Conservation (phyloP, 2,113 vertebrate genomes). For the Bungarus multicinctus region DNA sequence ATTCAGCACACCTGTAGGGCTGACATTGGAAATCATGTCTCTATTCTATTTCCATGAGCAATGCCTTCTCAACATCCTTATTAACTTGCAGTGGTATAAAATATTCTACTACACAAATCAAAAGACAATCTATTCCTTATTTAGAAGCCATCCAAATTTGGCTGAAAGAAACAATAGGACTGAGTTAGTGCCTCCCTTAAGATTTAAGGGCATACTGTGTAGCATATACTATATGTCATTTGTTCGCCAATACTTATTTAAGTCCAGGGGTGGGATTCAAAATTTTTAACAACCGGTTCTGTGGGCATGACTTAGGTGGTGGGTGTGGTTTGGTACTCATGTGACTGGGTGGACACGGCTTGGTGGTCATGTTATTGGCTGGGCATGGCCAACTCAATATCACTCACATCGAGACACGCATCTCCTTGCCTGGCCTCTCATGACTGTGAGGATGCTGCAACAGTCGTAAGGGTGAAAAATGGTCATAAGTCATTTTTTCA, state of each 20-base stretch:
- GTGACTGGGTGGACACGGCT: no score
- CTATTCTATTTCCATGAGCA: neutral
- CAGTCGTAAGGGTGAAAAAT: no score
- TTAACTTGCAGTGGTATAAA: neutral
- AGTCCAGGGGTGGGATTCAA: no score
- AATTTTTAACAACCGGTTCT: no score
- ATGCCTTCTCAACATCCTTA: neutral
- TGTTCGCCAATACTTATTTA: neutral
- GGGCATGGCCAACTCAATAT: no score
- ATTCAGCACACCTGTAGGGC: neutral
- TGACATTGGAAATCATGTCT: neutral
- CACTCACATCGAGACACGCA: no score
- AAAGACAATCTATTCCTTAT: neutral
- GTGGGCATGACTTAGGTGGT: no score
- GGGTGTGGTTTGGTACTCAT: no score
- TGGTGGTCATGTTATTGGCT: no score
- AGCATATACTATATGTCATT: neutral
- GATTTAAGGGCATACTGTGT: neutral
- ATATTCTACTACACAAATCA: neutral
- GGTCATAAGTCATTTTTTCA: no score
- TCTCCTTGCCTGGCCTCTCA: no score
- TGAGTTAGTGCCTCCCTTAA: neutral
- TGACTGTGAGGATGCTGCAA: no score
- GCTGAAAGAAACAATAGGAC: neutral
- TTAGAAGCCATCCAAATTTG: neutral